These are phyloP conservation scores for Hyla sarda DNA, from an alignment of 2,113 vertebrate species.

Conservation along the genomic window DNA sequence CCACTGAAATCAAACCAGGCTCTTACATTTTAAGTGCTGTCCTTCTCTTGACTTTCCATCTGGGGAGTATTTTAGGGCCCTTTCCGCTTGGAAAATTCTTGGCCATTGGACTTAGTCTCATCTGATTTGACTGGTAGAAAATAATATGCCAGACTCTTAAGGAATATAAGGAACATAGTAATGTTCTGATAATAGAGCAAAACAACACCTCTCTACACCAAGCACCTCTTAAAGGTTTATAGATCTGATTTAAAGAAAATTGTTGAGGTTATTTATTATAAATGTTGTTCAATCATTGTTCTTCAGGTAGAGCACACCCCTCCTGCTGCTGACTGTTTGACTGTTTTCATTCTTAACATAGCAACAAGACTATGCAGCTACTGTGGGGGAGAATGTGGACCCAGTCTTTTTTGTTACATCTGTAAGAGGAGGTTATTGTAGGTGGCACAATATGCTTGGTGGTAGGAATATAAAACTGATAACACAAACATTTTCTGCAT, in stretches of 20 bases:
- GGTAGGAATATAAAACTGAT: no score
- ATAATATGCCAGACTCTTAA: slow-evolving; percentile 2
- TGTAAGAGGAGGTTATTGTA: no score
- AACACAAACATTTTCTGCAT: no score
- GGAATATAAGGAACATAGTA: slow-evolving; percentile 5
- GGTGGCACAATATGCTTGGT: no score
- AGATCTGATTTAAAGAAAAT: neutral
- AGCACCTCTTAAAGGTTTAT: neutral
- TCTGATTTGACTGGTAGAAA: slow-evolving; percentile 35
- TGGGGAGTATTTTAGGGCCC: slow-evolving; percentile 45
- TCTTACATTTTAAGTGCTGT: slow-evolving; percentile 55
- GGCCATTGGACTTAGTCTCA: slow-evolving; percentile 40
- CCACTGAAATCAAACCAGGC: slow-evolving; percentile 56
- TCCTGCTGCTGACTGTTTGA: neutral
- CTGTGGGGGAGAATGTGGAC: neutral
- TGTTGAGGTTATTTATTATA: neutral
- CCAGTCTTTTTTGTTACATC: neutral
- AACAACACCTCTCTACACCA: neutral
- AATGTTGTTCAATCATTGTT: neutral
- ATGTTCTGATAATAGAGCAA: neutral
- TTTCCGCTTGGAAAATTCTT: slow-evolving; percentile 44
- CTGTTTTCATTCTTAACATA: neutral
- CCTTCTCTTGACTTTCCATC: slow-evolving; percentile 57
- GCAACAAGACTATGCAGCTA: neutral
- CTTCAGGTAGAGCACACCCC: neutral